Evolutionary conservation across 2,797 vertebrate genomes (phyloP).

Genomic region (Acanthurus leucopareius): DNA sequence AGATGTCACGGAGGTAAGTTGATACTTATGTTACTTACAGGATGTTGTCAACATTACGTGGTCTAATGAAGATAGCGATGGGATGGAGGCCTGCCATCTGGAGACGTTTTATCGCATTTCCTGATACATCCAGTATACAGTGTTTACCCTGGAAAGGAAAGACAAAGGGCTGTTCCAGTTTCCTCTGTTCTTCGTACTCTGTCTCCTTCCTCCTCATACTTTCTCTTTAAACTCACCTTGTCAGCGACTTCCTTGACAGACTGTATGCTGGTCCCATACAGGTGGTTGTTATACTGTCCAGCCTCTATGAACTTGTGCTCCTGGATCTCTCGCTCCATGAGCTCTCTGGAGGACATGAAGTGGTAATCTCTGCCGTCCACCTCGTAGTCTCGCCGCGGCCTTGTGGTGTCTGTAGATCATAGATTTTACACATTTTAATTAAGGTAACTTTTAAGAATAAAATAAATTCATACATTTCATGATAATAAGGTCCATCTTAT

Average conservation of each 20-base stretch:
- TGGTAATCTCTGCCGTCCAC: slow-evolving; percentile 97
- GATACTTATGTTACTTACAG: slow-evolving; percentile 86
- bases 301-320: slow-evolving; percentile 99
- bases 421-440: slow-evolving; percentile 4
- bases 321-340: slow-evolving; percentile 98
- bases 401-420: slow-evolving; percentile 90
- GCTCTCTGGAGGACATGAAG: slow-evolving; percentile 96
- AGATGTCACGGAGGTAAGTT: too few species aligned
- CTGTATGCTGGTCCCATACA: slow-evolving; percentile 97
- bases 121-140: slow-evolving; percentile 98
- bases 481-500: background rate
- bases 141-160: slow-evolving; percentile 91
- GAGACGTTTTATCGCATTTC: slow-evolving; percentile 97
- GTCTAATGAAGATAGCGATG: slow-evolving; percentile 95
- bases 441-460: background rate
- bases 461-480: background rate
- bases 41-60: slow-evolving; percentile 94
- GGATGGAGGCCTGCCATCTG: slow-evolving; percentile 95
- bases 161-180: background rate
- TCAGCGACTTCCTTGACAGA: slow-evolving; percentile 96
- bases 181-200: background rate
- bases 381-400: slow-evolving; percentile 96
- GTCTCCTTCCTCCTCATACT: background rate
- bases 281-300: slow-evolving; percentile 97
- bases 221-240: slow-evolving; percentile 85